Percentiles rank a stretch among this genome's conserved stretches.
Conservation (phyloP, 53 echinoderm and acorn worm species). For the Echinometra lucunter region DNA sequence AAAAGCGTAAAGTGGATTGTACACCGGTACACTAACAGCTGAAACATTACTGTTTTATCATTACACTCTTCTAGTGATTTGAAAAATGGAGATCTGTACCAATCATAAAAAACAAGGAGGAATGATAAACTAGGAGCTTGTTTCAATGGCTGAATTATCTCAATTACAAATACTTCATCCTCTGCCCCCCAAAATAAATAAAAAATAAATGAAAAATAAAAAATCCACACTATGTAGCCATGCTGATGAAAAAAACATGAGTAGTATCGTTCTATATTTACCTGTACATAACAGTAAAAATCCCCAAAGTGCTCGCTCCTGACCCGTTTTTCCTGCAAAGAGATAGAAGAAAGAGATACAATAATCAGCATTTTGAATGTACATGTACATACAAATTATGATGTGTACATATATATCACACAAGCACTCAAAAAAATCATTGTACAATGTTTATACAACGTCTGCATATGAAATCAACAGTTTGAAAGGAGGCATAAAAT, state of each 20-base stretch:
- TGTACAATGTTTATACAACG: background rate
- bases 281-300: conserved; percentile 90
- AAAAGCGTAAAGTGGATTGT: too few relatives aligned
- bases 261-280: conserved; percentile 26
- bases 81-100: background rate
- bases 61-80: too few relatives aligned
- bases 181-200: background rate
- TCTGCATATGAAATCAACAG: background rate
- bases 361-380: background rate
- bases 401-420: background rate
- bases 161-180: background rate
- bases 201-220: too few relatives aligned
- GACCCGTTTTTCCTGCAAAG: conserved; percentile 79
- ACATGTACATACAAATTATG: background rate
- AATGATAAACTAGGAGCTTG: background rate
- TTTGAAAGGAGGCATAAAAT: background rate
- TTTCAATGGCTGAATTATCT: background rate
- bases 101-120: background rate
- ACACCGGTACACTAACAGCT: too few relatives aligned
- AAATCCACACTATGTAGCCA: too few relatives aligned
- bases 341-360: conserved; percentile 19
- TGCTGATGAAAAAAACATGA: too few relatives aligned
- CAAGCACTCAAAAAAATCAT: background rate
- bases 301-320: conserved; percentile 84
- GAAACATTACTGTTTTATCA: too few relatives aligned